Percentiles rank a stretch among this genome's conserved stretches.
Conservation (phyloP, 1,140 invertebrate genomes). For the Tetramorium alpestre region DNA sequence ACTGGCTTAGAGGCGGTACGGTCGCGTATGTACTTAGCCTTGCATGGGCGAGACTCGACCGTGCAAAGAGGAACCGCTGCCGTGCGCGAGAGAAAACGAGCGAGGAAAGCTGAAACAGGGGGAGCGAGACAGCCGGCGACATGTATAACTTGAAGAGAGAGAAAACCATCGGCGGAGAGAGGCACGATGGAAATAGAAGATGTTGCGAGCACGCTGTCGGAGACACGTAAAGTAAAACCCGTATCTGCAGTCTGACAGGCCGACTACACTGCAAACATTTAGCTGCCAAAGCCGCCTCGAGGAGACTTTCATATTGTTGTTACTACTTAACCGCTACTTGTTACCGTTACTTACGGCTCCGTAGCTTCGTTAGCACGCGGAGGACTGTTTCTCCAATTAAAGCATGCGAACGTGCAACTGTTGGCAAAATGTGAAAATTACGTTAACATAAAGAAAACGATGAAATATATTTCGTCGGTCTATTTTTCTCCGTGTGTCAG, state of each 20-base stretch:
- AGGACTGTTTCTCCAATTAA: conserved; percentile 69
- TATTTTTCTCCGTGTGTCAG: background rate
- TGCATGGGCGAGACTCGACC: conserved; percentile 48
- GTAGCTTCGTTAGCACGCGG: conserved; percentile 52
- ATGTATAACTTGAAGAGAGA: conserved; percentile 29
- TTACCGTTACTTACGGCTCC: conserved; percentile 64
- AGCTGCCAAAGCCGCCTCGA: conserved; percentile 34
- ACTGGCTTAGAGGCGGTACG: conserved; percentile 51
- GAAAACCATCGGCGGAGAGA: background rate
- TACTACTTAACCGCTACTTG: conserved; percentile 65
- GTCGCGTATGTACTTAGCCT: conserved; percentile 69
- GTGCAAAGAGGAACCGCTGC: conserved; percentile 53
- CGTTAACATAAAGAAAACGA: conserved; percentile 26
- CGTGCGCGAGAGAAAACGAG: background rate
- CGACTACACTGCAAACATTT: conserved; percentile 36
- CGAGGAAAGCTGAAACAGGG: background rate
- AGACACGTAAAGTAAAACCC: conserved; percentile 18
- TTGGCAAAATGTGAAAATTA: conserved; percentile 21
- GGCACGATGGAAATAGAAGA: background rate
- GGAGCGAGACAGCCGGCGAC: background rate
- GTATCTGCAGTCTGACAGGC: conserved; percentile 41
- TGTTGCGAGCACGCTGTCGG: conserved; percentile 8
- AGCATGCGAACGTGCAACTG: conserved; percentile 41
- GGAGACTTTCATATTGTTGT: conserved; percentile 63
- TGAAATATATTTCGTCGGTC: background rate